Base-by-base conservation (phyloP, 2,888 invertebrate species). In the Rotaria magnacalcarata region DNA sequence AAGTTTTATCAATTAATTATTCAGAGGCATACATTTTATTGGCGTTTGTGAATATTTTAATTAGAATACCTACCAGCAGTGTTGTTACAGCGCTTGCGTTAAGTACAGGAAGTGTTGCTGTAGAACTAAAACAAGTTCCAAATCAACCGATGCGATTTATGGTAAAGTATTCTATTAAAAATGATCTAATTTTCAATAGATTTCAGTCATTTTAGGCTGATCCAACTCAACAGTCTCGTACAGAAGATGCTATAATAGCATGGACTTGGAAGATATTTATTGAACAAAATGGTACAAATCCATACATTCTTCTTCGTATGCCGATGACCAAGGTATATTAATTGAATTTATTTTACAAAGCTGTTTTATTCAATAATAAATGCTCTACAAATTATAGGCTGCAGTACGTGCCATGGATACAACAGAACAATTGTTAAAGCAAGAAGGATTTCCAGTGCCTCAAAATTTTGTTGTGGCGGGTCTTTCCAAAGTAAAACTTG, bases 291-390 rank as follows among this genome's bases (percentile, higher is more conserved):
- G 87, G 88, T 4, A 87, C 88, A 0, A 88, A 89, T 85, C 89
- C 90, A 0, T 89, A 89, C 87, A 88, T 89, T 41, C 87, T 89
- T 11, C 88, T 89, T 16, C 88, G 89, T 14, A 88, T 90, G 88
- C 90, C 90, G 4, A 90, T 89, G 89, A 90, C 89, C 7, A 89
- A 90, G 89, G 89, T 88, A 21, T 54, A 21, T 4, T 21, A 21
- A 50, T 50, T 50, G 50, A 4, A 16, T 52, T 52, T 52, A 4
- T 52, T 52, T 16, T 52, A 16, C 16, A 4, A 52, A 52, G 52
- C 16, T 16, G 16, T 16, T 52, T 52, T 4, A 52, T 60, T 10
- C 11, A 2, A 27, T 56, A 21, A 24, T 24, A 10, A 21, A 60
- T n/a, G 6, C 14, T 60, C 60, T n/a, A 27, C 19, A 58, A 24